A percentile compares a stretch with the other conserved stretches of the same genome.
phyloP scores from a whole-genome alignment of 2,888 invertebrate genomes.

The Anodontia alba region DNA sequence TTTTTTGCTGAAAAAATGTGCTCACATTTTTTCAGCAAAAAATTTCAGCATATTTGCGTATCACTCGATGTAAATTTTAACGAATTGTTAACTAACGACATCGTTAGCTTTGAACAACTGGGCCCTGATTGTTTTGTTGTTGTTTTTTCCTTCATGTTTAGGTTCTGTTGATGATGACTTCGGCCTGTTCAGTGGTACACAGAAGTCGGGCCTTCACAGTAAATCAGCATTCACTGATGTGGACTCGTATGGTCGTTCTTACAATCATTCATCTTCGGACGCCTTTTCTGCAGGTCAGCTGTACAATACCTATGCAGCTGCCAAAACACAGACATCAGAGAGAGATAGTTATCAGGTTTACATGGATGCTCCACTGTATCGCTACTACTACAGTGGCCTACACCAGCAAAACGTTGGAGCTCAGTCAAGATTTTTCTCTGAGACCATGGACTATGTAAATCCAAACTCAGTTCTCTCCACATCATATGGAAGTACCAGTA shows the following conservation, averaged over 20 bases:
- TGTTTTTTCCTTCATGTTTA: background rate
- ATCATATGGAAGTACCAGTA: background rate
- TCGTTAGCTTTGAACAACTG: too few species aligned
- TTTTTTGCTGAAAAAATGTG: too few species aligned
- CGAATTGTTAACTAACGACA: too few species aligned
- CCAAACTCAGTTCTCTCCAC: slow-evolving; percentile 61
- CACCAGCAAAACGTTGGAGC: background rate
- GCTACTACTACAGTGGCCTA: slow-evolving; percentile 43
- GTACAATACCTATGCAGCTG: slow-evolving; percentile 37
- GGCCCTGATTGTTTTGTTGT: too few species aligned
- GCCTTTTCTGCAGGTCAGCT: slow-evolving; percentile 51
- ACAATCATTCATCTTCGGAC: slow-evolving; percentile 30
- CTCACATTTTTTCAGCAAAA: too few species aligned
- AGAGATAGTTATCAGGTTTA: slow-evolving; percentile 44
- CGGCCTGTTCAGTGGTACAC: background rate
- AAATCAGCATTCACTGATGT: slow-evolving; percentile 1
- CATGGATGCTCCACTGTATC: slow-evolving; percentile 44
- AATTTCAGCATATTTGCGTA: too few species aligned
- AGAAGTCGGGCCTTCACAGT: background rate
- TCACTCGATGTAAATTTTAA: too few species aligned
- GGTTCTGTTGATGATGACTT: slow-evolving; percentile 8
- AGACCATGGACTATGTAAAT: slow-evolving; percentile 60
- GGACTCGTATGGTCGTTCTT: background rate
- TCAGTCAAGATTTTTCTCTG: slow-evolving; percentile 13
- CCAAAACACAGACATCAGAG: slow-evolving; percentile 42